phyloP scores from a whole-genome alignment of 1,140 invertebrate species.

The Ceratoteleas bidentatus region DNA sequence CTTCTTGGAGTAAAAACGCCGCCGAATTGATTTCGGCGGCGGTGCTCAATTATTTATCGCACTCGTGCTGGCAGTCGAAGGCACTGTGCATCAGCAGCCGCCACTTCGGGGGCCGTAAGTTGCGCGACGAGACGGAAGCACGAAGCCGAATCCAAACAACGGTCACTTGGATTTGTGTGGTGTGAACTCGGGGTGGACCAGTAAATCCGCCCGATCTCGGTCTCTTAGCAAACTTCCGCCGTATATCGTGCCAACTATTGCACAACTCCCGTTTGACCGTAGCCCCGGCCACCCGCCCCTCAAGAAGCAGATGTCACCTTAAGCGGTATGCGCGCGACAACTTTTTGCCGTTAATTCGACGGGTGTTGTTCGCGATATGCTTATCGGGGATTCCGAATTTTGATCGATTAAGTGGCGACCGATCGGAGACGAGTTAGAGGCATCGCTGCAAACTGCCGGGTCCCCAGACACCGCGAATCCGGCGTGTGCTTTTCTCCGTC shows the following conservation, averaged over 20 bases:
- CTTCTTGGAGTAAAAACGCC: slow-evolving; percentile 41
- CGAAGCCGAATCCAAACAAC: slow-evolving; percentile 68
- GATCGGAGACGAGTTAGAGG: slow-evolving; percentile 39
- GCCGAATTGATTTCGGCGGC: slow-evolving; percentile 30
- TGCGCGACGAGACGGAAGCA: slow-evolving; percentile 69
- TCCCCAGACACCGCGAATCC: slow-evolving; percentile 69
- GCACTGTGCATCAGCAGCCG: slow-evolving; percentile 39
- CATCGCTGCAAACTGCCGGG: slow-evolving; percentile 56
- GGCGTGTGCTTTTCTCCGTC: slow-evolving; percentile 73
- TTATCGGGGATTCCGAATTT: slow-evolving; percentile 21
- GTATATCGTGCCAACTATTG: slow-evolving; percentile 80
- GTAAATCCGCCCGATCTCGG: slow-evolving; percentile 80
- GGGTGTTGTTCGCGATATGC: not conserved
- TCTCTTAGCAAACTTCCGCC: slow-evolving; percentile 79
- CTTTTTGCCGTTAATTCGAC: slow-evolving; percentile 5
- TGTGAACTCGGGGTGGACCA: slow-evolving; percentile 78
- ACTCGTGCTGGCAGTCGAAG: slow-evolving; percentile 18
- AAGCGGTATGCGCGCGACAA: slow-evolving; percentile 2
- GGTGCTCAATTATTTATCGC: slow-evolving; percentile 42
- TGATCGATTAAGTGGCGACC: slow-evolving; percentile 32
- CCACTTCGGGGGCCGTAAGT: slow-evolving; percentile 74
- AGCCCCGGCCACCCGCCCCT: slow-evolving; percentile 53
- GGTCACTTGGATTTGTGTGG: slow-evolving; percentile 81
- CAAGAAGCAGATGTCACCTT: slow-evolving; percentile 31
- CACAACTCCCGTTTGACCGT: slow-evolving; percentile 70